Percentiles rank a stretch among this genome's conserved stretches.
phyloP scores from a whole-genome alignment of 1,140 invertebrate species.

The Zaprionus ornatus region DNA sequence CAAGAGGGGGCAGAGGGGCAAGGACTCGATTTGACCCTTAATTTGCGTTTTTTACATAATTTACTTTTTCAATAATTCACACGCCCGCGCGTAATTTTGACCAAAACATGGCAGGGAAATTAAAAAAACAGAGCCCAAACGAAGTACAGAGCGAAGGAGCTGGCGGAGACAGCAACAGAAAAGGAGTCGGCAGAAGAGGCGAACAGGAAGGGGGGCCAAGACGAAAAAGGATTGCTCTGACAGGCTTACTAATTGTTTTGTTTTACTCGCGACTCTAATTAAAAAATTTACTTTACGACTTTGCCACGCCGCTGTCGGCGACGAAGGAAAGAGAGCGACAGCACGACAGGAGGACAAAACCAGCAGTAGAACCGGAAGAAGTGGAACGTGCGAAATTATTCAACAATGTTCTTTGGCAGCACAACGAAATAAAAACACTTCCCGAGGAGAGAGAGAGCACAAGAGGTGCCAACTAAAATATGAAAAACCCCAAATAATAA shows the following conservation, averaged over 20 bases:
- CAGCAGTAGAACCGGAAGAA: conserved; percentile 20
- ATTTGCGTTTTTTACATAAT: conserved; percentile 69
- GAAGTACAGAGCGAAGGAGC: conserved; percentile 4
- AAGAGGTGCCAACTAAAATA: conserved; percentile 55
- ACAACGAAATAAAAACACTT: conserved; percentile 10
- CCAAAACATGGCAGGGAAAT: conserved; percentile 73
- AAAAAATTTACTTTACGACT: conserved; percentile 82
- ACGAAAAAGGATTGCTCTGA: conserved; percentile 75
- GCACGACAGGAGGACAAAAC: background rate
- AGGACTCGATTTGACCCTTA: conserved; percentile 33
- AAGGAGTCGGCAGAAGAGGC: background rate
- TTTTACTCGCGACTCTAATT: conserved; percentile 82
- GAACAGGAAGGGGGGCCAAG: conserved; percentile 16
- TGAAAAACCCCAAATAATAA: conserved; percentile 61
- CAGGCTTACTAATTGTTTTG: conserved; percentile 80
- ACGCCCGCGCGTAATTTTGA: conserved; percentile 67
- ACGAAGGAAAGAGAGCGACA: background rate
- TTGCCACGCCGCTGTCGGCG: conserved; percentile 32
- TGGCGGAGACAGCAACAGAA: background rate
- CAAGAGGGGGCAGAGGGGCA: background rate
- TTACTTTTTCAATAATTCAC: conserved; percentile 80
- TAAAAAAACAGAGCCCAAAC: conserved; percentile 43
- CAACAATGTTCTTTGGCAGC: conserved; percentile 42
- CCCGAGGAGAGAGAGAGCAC: conserved; percentile 34
- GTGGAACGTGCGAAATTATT: conserved; percentile 35